Conservation (phyloP, 2,888 invertebrate species). For the Abrostola tripartita region DNA sequence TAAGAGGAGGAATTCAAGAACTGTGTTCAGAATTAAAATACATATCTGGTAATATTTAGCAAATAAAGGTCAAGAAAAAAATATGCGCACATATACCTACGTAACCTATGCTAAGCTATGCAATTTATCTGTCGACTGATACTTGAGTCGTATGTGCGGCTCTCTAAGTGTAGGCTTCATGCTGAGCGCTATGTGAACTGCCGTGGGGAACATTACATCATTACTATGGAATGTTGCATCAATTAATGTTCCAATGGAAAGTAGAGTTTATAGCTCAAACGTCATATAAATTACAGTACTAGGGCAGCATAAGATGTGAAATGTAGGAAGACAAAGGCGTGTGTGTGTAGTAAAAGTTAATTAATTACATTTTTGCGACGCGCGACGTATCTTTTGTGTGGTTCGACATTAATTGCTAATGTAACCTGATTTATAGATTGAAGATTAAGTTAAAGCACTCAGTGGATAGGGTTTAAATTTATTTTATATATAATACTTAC, state of each 20-base stretch:
- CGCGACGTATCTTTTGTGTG: too few relatives aligned
- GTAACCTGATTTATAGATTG: too few relatives aligned
- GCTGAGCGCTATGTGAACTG: slow-evolving; percentile 55
- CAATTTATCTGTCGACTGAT: not conserved
- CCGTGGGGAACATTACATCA: slow-evolving; percentile 39
- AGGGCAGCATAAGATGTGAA: not conserved
- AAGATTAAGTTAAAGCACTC: too few relatives aligned
- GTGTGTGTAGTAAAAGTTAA: not conserved
- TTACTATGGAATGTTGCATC: slow-evolving; percentile 70
- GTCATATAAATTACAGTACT: slow-evolving; percentile 1
- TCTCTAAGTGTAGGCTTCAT: slow-evolving; percentile 54
- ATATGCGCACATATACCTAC: not conserved
- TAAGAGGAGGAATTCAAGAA: too few relatives aligned
- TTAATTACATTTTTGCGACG: not conserved
- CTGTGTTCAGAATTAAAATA: too few relatives aligned
- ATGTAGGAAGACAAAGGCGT: not conserved
- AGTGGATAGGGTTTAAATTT: too few relatives aligned
- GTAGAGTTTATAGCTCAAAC: slow-evolving; percentile 58
- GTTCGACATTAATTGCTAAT: too few relatives aligned
- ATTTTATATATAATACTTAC: too few relatives aligned
- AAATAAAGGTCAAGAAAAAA: not conserved
- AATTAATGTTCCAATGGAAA: slow-evolving; percentile 64
- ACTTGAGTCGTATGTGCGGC: not conserved
- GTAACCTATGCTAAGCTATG: not conserved
- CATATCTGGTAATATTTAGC: too few relatives aligned